A percentile compares a stretch with the other conserved stretches of the same genome.
Conservation (phyloP, 2,113 vertebrate species). For the Pyrgilauda ruficollis region DNA sequence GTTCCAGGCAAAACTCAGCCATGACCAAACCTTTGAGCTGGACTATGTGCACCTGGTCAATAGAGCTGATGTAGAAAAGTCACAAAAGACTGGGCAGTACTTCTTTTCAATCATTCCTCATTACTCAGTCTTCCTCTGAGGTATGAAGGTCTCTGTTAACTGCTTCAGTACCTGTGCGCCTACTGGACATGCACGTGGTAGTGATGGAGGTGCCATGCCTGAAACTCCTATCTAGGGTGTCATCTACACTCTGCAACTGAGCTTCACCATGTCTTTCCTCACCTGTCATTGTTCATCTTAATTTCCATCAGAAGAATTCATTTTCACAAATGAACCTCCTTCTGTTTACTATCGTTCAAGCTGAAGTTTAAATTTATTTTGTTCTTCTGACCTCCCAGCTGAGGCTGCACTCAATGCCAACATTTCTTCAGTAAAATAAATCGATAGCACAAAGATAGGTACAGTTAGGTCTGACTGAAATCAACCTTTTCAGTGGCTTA, state of each 20-base stretch:
- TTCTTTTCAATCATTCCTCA: background rate
- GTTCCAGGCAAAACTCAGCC: background rate
- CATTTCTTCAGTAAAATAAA: background rate
- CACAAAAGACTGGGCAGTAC: background rate
- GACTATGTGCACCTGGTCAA: background rate
- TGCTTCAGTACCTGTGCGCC: background rate
- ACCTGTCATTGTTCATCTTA: background rate
- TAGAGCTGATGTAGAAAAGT: background rate
- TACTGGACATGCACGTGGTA: accelerated
- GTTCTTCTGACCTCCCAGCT: background rate
- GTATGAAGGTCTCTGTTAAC: background rate
- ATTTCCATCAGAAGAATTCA: background rate
- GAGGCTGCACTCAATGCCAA: background rate
- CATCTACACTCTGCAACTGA: background rate
- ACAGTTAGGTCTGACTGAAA: background rate
- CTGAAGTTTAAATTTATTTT: background rate
- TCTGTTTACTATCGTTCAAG: background rate
- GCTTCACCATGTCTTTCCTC: background rate
- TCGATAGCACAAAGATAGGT: background rate
- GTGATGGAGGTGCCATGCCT: background rate
- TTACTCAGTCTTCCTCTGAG: background rate
- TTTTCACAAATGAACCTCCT: background rate
- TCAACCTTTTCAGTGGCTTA: background rate
- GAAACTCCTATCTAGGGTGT: background rate
- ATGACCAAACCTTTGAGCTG: background rate